These are phyloP conservation scores for Psix sp. DNA, from an alignment of 1,140 invertebrate species.

Conservation along the genomic window DNA sequence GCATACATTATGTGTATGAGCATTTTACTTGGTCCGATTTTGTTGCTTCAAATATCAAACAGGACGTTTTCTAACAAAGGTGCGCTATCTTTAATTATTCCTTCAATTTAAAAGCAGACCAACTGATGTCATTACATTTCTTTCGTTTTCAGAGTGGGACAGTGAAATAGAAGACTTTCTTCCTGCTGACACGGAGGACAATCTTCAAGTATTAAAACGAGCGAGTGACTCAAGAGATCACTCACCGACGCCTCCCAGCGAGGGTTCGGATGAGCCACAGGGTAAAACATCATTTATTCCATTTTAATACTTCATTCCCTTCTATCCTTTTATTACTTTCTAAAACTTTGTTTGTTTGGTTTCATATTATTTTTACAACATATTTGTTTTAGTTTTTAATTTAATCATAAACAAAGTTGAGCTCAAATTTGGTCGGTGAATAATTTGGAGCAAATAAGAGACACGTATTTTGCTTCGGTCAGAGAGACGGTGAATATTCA, in stretches of 20 bases:
- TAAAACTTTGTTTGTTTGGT: too few species aligned
- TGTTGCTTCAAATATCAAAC: slow-evolving; percentile 65
- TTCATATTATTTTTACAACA: too few species aligned
- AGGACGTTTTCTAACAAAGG: slow-evolving; percentile 56
- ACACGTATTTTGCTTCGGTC: too few species aligned
- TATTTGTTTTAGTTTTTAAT: too few species aligned
- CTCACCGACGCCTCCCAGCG: slow-evolving; percentile 68
- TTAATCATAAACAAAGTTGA: too few species aligned
- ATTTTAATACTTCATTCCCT: too few species aligned
- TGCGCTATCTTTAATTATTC: too few species aligned
- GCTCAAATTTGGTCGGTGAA: too few species aligned
- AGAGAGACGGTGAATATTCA: too few species aligned
- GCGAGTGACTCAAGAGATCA: slow-evolving; percentile 72
- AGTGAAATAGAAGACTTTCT: slow-evolving; percentile 75
- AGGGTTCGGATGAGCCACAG: slow-evolving; percentile 61
- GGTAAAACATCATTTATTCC: slow-evolving; percentile 54
- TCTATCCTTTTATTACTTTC: background rate
- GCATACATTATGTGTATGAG: slow-evolving; percentile 68
- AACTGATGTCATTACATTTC: too few species aligned
- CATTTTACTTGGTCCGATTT: slow-evolving; percentile 65
- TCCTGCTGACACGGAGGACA: slow-evolving; percentile 72
- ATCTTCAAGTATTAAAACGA: slow-evolving; percentile 71
- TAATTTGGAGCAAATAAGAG: too few species aligned
- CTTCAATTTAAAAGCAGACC: too few species aligned
- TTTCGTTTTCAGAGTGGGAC: slow-evolving; percentile 68